Evolutionary conservation across 2,797 vertebrate genomes (phyloP).

Genomic region (Etheostoma nigrum): DNA sequence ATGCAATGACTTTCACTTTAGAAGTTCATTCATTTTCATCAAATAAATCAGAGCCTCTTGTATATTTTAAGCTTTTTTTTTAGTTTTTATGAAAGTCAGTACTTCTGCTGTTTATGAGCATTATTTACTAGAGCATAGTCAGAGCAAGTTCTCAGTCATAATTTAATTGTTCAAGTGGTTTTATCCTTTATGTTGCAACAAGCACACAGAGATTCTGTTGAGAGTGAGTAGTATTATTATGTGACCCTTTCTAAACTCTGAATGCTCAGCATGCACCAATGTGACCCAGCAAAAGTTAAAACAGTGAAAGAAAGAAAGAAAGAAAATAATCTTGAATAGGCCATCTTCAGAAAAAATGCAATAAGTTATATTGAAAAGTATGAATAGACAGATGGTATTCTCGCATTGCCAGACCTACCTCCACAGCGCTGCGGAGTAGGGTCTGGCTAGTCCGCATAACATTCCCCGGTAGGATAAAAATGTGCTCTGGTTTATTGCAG

Average conservation of each 20-base stretch:
- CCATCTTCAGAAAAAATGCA: conserved; percentile 1
- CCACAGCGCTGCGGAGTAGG: too few species aligned
- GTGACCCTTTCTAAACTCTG: conserved; percentile 17
- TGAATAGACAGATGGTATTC: not conserved
- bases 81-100: conserved; percentile 1
- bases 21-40: conserved; percentile 11
- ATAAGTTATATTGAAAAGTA: not conserved
- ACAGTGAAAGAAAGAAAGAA: conserved; percentile 5
- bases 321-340: not conserved
- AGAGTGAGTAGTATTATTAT: conserved; percentile 17
- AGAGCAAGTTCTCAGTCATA: not conserved
- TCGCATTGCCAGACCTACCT: too few species aligned
- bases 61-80: conserved; percentile 5
- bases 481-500: too few species aligned
- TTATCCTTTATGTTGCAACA: conserved; percentile 18
- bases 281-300: conserved; percentile 19
- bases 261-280: conserved; percentile 27
- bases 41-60: conserved; percentile 7
- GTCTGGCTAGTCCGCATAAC: too few species aligned
- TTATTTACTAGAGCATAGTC: not conserved
- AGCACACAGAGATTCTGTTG: conserved; percentile 3
- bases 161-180: conserved; percentile 18
- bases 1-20: conserved; percentile 15
- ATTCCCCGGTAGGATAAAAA: too few species aligned
- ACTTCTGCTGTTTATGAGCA: not conserved